Conservation (phyloP, 92 coral and sea anemone genomes). For the Bergia sp. region DNA sequence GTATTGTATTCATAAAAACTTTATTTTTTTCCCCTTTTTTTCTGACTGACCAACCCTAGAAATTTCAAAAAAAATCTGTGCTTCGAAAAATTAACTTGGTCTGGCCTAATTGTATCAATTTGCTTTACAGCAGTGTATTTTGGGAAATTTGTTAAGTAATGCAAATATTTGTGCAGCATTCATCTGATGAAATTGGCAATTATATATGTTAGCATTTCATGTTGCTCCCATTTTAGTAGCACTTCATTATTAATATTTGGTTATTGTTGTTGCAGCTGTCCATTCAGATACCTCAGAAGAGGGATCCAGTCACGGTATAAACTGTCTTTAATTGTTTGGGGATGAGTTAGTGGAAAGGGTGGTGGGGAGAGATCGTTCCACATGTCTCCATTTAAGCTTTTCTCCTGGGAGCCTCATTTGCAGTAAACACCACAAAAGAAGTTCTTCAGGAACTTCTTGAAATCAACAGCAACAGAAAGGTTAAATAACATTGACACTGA, state of each 20-base stretch:
- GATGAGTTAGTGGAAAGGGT: not conserved
- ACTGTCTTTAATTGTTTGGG: not conserved
- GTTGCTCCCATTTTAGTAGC: too few species aligned
- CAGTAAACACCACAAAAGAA: not conserved
- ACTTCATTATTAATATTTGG: not conserved
- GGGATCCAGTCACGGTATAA: not conserved
- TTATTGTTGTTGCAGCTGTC: not conserved
- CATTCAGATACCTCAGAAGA: not conserved
- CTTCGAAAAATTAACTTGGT: not conserved
- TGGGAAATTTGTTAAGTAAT: not conserved
- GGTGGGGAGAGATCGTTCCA: not conserved
- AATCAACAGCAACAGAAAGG: too few species aligned
- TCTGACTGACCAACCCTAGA: too few species aligned
- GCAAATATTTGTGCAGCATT: not conserved
- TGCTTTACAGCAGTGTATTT: too few species aligned
- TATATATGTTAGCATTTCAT: not conserved
- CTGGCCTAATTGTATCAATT: not conserved
- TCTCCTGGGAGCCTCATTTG: not conserved
- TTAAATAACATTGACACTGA: too few species aligned
- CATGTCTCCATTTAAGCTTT: not conserved
- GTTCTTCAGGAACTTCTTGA: not conserved
- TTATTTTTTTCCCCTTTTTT: too few species aligned
- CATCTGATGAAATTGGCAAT: not conserved
- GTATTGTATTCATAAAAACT: too few species aligned
- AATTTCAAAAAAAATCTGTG: too few species aligned